Evolutionary conservation across 2,113 vertebrate genomes (phyloP).

Genomic region (Gymnarchus niloticus): DNA sequence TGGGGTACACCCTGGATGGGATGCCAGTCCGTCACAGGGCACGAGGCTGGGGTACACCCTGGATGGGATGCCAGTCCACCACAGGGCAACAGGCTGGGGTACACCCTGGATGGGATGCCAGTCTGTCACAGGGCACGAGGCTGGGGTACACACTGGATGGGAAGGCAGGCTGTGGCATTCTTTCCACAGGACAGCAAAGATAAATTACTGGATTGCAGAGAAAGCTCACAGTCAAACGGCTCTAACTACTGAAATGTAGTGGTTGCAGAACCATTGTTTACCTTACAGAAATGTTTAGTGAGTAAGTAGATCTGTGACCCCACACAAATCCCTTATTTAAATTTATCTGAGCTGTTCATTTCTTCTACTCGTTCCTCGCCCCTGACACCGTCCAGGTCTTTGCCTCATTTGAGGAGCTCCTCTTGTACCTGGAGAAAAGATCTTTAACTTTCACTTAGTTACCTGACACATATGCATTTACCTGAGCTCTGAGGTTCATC

Average conservation of each 20-base stretch:
- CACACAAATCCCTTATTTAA: not conserved
- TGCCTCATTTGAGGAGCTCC: not conserved
- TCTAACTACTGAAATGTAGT: not conserved
- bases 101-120: too few species aligned
- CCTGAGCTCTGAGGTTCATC: not conserved
- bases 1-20: too few species aligned
- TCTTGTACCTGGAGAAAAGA: not conserved
- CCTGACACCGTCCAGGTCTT: not conserved
- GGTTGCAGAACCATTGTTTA: not conserved
- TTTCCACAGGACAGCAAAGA: not conserved
- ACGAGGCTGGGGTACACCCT: too few species aligned
- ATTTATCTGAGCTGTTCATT: not conserved
- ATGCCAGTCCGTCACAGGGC: too few species aligned
- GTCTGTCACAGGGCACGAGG: too few species aligned
- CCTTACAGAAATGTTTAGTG: not conserved
- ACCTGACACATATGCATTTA: not conserved
- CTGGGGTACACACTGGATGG: too few species aligned
- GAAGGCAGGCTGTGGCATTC: too few species aligned
- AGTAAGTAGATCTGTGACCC: not conserved
- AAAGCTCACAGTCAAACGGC: not conserved
- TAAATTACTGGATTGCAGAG: not conserved
- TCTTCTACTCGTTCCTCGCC: not conserved
- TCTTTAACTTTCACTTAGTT: not conserved
- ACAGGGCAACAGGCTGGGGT: too few species aligned
- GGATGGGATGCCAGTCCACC: too few species aligned